These are phyloP conservation scores for Pangasius djambal DNA, from an alignment of 2,797 vertebrate species.

Conservation along the genomic window DNA sequence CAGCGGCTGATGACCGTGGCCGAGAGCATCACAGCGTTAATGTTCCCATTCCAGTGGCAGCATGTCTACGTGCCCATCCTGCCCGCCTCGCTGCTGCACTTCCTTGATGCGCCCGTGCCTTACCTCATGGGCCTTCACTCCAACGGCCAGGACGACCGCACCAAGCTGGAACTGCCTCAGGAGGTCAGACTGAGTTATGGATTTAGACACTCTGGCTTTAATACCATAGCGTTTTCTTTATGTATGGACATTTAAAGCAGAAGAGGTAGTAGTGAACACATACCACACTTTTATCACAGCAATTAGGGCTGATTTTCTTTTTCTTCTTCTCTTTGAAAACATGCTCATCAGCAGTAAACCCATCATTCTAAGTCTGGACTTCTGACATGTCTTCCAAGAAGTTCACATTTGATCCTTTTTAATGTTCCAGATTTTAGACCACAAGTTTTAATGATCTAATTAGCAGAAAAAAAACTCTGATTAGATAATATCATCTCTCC, in stretches of 20 bases:
- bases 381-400: neutral
- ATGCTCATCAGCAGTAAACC: neutral
- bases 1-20: conserved; percentile 99
- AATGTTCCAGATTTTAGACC: neutral
- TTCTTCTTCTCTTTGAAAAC: neutral
- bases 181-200: conserved; percentile 79
- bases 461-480: neutral
- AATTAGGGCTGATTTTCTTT: neutral
- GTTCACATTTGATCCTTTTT: neutral
- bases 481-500: neutral
- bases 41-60: conserved; percentile 99
- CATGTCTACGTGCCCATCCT: conserved; percentile 98
- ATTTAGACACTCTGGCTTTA: neutral
- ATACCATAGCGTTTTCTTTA: neutral
- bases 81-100: conserved; percentile 96
- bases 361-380: neutral
- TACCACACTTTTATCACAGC: neutral
- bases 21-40: conserved; percentile 96
- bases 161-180: conserved; percentile 95
- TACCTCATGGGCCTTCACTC: conserved; percentile 99
- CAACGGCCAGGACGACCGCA: conserved; percentile 94
- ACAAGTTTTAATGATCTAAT: neutral
- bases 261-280: neutral
- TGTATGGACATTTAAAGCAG: neutral
- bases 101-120: conserved; percentile 96